phyloP scores from a whole-genome alignment of 1,140 invertebrate species.

The Hyphantria cunea region DNA sequence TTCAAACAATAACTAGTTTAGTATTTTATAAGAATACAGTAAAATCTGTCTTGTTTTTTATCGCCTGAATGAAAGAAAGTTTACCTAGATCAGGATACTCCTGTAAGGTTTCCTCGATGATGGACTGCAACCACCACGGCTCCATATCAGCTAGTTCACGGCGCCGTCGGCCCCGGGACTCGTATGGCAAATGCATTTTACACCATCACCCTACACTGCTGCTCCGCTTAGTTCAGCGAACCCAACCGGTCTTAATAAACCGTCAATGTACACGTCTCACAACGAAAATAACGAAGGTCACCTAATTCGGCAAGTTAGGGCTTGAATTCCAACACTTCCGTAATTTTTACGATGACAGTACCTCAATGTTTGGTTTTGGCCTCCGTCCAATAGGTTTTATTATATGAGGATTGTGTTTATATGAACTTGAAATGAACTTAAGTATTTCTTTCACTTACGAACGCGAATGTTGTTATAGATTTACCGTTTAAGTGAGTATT shows the following conservation, averaged over 20 bases:
- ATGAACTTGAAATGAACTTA: too few species aligned
- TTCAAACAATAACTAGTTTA: too few species aligned
- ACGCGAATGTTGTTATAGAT: neutral
- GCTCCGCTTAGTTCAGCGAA: constrained; percentile 1
- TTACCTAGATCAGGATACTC: constrained; percentile 74
- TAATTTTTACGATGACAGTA: constrained; percentile 14
- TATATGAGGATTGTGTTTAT: too few species aligned
- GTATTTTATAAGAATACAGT: too few species aligned
- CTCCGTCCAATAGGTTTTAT: constrained; percentile 15
- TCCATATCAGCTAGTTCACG: constrained; percentile 72
- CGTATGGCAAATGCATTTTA: constrained; percentile 77
- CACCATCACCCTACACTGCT: constrained; percentile 49
- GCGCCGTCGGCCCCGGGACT: constrained; percentile 73
- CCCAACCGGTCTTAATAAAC: constrained; percentile 5
- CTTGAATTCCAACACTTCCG: constrained; percentile 26
- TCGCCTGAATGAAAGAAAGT: neutral
- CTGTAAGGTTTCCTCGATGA: constrained; percentile 66
- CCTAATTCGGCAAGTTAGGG: constrained; percentile 21
- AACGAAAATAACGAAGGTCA: constrained; percentile 33
- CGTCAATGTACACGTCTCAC: constrained; percentile 32
- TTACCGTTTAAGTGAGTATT: constrained; percentile 14
- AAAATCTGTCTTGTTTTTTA: too few species aligned
- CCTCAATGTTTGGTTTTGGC: constrained; percentile 5
- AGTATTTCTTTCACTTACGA: too few species aligned
- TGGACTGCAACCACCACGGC: constrained; percentile 70